Evolutionary conservation across 2,888 invertebrate species (phyloP), one percentile per base, ranked within the genome.

Genomic region (Flexamia atlantica): DNA sequence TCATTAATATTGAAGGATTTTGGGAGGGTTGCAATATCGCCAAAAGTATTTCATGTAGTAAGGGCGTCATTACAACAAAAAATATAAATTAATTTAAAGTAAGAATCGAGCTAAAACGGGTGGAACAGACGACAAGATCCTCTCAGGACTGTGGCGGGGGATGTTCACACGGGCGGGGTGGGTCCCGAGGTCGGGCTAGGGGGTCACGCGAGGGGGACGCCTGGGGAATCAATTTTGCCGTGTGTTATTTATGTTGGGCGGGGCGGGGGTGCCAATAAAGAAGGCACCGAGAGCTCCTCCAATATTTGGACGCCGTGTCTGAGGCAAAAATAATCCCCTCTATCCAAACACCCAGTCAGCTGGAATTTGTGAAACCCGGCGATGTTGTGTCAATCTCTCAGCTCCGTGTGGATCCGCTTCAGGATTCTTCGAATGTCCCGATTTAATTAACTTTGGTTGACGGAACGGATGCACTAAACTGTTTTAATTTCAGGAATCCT

Each of bases 191-290:
- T 28, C 1, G 32, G 30, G 30, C 12, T 17, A 25, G 20, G 36
- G 70, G 40, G 36, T 70, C 70, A 64, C 64, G 14, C 23, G 25
- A 4, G 28, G 64, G 40, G 40, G 36, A 20, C 12, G 36, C 70
- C 70, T 40, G 36, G 70, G 70, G 70, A 70, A 70, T 70, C 70
- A 70, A 70, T 70, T 70, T 70, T 36, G 36, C 70, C 76, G 76
- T 76, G 76, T 76, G 76, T 76, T 76, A 76, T 76, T 76, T 76
- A 76, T 76, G 76, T 76, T 46, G 46, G 42, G 82, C 79, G 82
- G 32, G 80, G 50, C 4, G 23, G 42, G 68, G 64, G 60, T 74
- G 79, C 83, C 83, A 68, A 76, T 42, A 70, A 79, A 82, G 40
- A 53, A 28, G 82, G 50, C 64, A 64, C 36, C 42, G 72, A 46